Evolutionary conservation across 1,140 invertebrate genomes (phyloP).

Genomic region (Diuraphis noxia): DNA sequence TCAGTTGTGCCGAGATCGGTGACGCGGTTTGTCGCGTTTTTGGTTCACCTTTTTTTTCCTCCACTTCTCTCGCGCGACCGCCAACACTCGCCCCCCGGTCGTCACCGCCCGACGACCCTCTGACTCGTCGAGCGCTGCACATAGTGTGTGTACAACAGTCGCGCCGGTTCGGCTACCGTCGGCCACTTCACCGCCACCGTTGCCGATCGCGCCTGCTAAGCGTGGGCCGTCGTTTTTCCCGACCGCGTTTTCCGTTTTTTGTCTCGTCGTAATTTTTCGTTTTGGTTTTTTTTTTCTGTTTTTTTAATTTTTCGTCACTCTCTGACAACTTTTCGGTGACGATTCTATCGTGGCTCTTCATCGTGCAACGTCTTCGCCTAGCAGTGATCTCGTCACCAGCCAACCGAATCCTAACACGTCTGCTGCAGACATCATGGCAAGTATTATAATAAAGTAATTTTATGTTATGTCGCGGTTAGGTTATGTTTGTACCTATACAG

Average conservation of each 20-base stretch:
- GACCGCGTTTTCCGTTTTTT: background rate
- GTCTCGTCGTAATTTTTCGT: background rate
- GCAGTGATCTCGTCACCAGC: background rate
- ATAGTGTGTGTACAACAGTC: background rate
- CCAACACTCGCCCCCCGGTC: background rate
- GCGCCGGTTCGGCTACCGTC: conserved; percentile 23
- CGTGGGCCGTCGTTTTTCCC: background rate
- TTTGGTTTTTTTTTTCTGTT: background rate
- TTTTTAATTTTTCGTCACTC: background rate
- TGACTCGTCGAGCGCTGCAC: background rate
- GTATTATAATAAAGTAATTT: background rate
- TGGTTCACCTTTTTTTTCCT: conserved; percentile 38
- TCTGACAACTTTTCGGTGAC: background rate
- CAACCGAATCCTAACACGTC: too few species aligned
- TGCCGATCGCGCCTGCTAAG: background rate
- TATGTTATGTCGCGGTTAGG: too few species aligned
- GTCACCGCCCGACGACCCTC: background rate
- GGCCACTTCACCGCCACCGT: background rate
- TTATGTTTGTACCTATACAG: too few species aligned
- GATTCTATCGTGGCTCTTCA: background rate
- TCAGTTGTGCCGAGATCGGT: conserved; percentile 53
- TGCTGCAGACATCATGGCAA: background rate
- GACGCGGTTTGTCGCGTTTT: conserved; percentile 53
- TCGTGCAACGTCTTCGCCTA: background rate
- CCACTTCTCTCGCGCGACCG: background rate